Percentiles rank a stretch among this genome's conserved stretches.
Conservation (phyloP, 1,140 invertebrate genomes). For the Solen grandis region DNA sequence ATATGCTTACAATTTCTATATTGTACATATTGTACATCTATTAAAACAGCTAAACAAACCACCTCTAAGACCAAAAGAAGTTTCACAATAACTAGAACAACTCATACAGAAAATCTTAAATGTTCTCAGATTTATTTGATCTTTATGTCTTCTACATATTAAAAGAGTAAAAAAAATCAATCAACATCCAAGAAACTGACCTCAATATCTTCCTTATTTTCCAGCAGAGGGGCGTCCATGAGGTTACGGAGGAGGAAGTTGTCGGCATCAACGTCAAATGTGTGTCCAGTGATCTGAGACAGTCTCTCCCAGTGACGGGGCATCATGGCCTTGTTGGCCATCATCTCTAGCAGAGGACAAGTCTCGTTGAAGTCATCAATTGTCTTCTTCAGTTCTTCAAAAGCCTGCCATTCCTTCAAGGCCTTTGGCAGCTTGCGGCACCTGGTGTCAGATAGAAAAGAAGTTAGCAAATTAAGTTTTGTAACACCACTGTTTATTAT, state of each 20-base stretch:
- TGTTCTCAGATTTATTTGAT: too few species aligned
- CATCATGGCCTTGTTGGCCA: constrained; percentile 99
- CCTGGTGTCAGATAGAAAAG: constrained; percentile 59
- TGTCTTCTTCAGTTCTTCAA: constrained; percentile 96
- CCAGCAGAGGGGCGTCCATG: constrained; percentile 94
- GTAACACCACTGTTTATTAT: too few species aligned
- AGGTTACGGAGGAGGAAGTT: constrained; percentile 97
- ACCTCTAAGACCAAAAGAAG: too few species aligned
- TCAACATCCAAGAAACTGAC: too few species aligned
- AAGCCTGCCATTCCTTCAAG: constrained; percentile 98
- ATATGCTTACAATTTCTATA: too few species aligned
- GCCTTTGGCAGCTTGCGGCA: constrained; percentile 94
- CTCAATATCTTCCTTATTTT: constrained; percentile 98
- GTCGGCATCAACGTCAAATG: constrained; percentile 95
- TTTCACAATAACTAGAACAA: too few species aligned
- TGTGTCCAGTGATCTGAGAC: constrained; percentile 93
- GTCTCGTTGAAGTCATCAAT: constrained; percentile 99
- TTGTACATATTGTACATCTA: too few species aligned
- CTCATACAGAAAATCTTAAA: too few species aligned
- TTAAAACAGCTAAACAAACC: too few species aligned
- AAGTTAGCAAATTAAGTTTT: too few species aligned
- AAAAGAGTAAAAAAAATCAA: too few species aligned
- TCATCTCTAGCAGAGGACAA: constrained; percentile 96
- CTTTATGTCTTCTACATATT: too few species aligned
- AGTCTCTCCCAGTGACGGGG: constrained; percentile 97